Evolutionary conservation across 2,797 vertebrate genomes (phyloP).

Genomic region (Eulemur coronatus): DNA sequence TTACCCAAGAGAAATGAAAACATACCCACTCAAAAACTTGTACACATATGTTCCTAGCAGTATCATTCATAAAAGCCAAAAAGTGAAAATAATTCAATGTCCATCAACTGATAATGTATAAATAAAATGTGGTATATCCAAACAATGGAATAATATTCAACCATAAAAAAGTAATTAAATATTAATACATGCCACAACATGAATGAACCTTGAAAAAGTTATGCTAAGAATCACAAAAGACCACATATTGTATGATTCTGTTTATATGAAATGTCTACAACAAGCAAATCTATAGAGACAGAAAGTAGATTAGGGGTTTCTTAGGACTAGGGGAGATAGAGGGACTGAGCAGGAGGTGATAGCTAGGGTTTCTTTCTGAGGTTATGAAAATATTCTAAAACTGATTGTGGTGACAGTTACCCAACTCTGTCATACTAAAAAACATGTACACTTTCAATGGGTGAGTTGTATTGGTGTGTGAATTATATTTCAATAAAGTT

Average conservation of each 20-base stretch:
- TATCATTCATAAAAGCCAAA: neutral
- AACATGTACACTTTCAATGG: neutral
- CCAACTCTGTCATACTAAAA: neutral
- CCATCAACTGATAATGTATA: neutral
- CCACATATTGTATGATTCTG: neutral
- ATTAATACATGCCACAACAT: neutral
- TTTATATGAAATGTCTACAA: neutral
- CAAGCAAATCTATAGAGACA: neutral
- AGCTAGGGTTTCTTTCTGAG: neutral
- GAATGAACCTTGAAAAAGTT: neutral
- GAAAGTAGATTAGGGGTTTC: neutral
- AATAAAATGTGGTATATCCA: neutral
- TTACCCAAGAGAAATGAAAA: neutral
- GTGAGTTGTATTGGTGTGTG: neutral
- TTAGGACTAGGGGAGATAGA: neutral
- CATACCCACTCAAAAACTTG: neutral
- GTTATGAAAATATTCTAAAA: neutral
- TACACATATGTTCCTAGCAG: neutral
- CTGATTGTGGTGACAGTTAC: neutral
- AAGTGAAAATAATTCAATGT: neutral
- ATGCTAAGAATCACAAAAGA: neutral
- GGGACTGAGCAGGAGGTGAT: fast-evolving
- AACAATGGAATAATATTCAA: neutral
- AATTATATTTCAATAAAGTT: neutral
- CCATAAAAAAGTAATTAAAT: neutral